phyloP scores from a whole-genome alignment of 2,888 invertebrate species.

The Spisula solida region DNA sequence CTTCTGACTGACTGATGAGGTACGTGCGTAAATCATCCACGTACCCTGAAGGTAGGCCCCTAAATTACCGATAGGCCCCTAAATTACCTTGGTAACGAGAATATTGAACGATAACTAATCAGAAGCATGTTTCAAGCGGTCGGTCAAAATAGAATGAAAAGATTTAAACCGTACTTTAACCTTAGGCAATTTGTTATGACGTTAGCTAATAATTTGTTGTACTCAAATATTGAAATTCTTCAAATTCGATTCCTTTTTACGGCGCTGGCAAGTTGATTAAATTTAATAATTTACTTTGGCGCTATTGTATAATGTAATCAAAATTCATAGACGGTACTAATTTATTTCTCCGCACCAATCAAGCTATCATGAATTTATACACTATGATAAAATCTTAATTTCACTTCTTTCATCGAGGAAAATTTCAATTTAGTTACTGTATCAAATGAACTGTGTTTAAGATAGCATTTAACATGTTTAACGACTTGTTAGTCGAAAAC shows the following conservation, averaged over 20 bases:
- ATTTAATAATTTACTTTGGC: slow-evolving; percentile 47
- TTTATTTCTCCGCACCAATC: slow-evolving; percentile 13
- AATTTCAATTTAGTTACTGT: neutral
- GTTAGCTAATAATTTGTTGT: neutral
- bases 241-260: slow-evolving; percentile 34
- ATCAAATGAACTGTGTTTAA: slow-evolving; percentile 10
- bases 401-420: neutral
- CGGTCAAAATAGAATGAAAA: neutral
- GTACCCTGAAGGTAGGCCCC: neutral
- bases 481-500: neutral
- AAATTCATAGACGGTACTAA: slow-evolving; percentile 39
- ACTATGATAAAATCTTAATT: slow-evolving; percentile 3
- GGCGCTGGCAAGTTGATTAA: slow-evolving; percentile 45
- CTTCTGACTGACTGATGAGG: neutral
- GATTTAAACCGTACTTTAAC: neutral
- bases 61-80: neutral
- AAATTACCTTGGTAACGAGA: slow-evolving; percentile 19
- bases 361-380: slow-evolving; percentile 10
- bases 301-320: slow-evolving; percentile 44
- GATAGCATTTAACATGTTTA: neutral
- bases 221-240: neutral
- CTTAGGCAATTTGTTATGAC: neutral
- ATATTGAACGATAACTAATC: neutral
- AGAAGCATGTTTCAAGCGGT: slow-evolving; percentile 15
- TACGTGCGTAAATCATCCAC: neutral